phyloP scores from a whole-genome alignment of 2,797 vertebrate genomes.

The Rhynchotus rufescens region DNA sequence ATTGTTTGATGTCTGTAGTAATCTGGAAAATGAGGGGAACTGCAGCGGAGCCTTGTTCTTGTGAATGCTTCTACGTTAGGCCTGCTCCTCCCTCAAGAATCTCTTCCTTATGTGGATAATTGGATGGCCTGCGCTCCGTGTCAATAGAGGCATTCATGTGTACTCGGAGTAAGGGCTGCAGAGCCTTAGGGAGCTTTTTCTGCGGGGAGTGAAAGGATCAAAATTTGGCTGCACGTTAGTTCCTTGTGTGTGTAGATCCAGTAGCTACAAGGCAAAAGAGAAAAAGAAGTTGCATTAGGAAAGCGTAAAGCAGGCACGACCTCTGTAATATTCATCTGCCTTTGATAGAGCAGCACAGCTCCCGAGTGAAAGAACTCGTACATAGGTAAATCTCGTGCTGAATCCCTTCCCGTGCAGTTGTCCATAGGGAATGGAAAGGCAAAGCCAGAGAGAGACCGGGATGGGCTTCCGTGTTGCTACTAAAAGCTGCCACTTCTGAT shows the following conservation, averaged over 20 bases:
- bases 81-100: neutral
- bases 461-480: neutral
- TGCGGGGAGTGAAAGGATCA: neutral
- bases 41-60: neutral
- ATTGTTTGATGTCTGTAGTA: neutral
- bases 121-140: neutral
- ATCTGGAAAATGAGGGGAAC: neutral
- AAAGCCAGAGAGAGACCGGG: neutral
- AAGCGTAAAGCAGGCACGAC: neutral
- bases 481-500: neutral
- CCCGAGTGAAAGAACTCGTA: neutral
- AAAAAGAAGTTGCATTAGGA: neutral
- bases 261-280: neutral
- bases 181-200: neutral
- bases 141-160: neutral
- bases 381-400: neutral
- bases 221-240: neutral
- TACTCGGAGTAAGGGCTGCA: neutral
- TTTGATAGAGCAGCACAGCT: neutral
- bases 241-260: neutral
- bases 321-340: neutral
- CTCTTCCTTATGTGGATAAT: neutral
- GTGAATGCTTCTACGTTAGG: neutral
- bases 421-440: neutral
- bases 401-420: neutral